Evolutionary conservation across 92 coral and sea anemone genomes (phyloP).

Genomic region (Paramuricea clavata): DNA sequence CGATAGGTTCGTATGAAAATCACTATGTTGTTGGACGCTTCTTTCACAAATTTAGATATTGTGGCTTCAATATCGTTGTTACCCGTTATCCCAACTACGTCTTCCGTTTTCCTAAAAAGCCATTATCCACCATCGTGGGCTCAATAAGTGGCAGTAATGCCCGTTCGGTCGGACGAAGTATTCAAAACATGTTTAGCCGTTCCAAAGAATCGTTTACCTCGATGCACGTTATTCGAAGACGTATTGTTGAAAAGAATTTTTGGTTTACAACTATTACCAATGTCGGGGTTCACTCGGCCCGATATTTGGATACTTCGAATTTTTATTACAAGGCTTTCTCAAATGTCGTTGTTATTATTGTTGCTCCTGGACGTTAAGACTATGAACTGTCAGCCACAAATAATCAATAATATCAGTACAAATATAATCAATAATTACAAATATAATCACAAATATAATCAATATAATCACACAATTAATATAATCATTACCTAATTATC

Average conservation of each 20-base stretch:
- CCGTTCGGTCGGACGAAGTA: neutral
- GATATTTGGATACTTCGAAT: neutral
- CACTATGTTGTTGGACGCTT: neutral
- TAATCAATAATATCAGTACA: no score
- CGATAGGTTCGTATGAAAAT: neutral
- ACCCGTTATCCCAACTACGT: slow-evolving; percentile 7
- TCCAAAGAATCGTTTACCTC: neutral
- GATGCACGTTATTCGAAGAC: slow-evolving; percentile 25
- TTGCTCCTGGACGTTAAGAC: slow-evolving; percentile 32
- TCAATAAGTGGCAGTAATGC: neutral
- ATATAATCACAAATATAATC: no score
- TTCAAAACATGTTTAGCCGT: neutral
- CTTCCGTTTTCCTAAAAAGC: neutral
- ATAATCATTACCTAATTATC: no score
- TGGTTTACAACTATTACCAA: neutral
- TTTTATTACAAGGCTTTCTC: neutral
- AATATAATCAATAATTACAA: no score
- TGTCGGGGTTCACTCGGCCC: neutral
- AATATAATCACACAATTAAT: no score
- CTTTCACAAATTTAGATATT: slow-evolving; percentile 17
- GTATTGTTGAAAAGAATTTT: no score
- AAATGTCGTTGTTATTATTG: neutral
- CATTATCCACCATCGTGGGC: slow-evolving; percentile 14
- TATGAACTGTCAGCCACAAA: no score
- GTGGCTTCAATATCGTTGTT: slow-evolving; percentile 36